Evolutionary conservation across 1,140 invertebrate species (phyloP), one percentile per base, ranked within the genome.

Genomic region (Drosophila pandora): DNA sequence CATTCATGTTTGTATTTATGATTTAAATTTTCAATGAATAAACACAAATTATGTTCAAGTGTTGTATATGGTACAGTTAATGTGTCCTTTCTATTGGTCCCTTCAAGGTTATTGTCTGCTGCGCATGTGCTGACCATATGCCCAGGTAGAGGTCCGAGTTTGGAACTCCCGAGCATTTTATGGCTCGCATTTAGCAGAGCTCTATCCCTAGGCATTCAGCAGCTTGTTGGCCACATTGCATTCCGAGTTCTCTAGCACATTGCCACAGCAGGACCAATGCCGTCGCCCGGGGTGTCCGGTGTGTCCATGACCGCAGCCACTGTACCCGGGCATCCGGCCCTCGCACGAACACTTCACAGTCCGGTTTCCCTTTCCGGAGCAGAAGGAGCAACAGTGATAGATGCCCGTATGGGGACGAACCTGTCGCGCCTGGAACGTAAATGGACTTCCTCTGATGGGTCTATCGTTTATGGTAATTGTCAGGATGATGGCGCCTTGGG

Each of bases 181-280:
- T 0, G 1, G 34, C 34, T 37, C 10, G 9, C 12, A 1, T 13
- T 12, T n/a, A 0, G 39, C 9, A 8, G 0, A 6, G 6, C 17
- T 17, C 17, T 28, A 28, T 10, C 2, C 34, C 17, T 59, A 84
- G 9, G 67, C 21, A 69, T 90, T 91, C 2, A 91, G 34, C n/a
- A 91, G 52, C 23, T 88, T 91, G 48, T 91, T 91, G 2, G 90
- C 79, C 22, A 90, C 82, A 76, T 57, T 84, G 54, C 94, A 94
- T 76, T 94, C 93, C 2, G 94, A 94, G 79, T 93, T 93, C 76
- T 94, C 93, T 25, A 93, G 79, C 25, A 94, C 92, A 90, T 92
- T 94, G 56, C 94, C 95, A 90, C 95, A 96, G 78, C 96, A 96
- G n/a, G 95, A 96, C 96, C 96, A 96, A 92, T 96, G 95, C 39